Percentiles rank a stretch among this genome's conserved stretches.
Evolutionary conservation across 2,113 vertebrate genomes (phyloP).

Genomic region (Archocentrus centrarchus): DNA sequence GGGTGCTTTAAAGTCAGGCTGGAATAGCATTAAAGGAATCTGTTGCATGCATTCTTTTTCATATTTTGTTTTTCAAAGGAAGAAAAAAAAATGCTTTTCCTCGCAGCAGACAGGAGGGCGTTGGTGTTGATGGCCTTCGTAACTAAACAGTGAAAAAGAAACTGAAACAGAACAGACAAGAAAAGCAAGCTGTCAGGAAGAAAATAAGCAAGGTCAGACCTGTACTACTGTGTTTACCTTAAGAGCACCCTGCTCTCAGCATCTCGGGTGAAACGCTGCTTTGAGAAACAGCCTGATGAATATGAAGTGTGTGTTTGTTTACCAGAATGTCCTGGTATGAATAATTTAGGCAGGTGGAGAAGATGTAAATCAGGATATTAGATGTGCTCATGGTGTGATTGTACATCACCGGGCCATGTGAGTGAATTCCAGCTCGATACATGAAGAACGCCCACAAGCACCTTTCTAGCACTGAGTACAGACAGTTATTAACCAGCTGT

Average conservation of each 20-base stretch:
- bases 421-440: background rate
- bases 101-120: background rate
- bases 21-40: background rate
- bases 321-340: slow-evolving; percentile 4
- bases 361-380: slow-evolving; percentile 4
- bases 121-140: background rate
- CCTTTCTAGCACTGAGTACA: background rate
- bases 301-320: slow-evolving; percentile 3
- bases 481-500: background rate
- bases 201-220: background rate
- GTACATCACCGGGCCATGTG: background rate
- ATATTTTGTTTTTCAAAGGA: background rate
- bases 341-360: slow-evolving; percentile 8
- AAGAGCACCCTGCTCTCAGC: background rate
- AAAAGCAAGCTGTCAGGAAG: background rate
- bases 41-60: no score
- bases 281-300: slow-evolving; percentile 2
- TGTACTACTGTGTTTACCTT: background rate
- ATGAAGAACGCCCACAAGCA: background rate
- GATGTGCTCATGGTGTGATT: background rate
- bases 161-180: slow-evolving; percentile 8
- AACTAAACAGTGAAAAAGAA: background rate
- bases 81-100: slow-evolving; percentile 3
- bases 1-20: background rate
- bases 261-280: background rate